Conservation (phyloP, 2,888 invertebrate species). For the Clusia tigrina region DNA sequence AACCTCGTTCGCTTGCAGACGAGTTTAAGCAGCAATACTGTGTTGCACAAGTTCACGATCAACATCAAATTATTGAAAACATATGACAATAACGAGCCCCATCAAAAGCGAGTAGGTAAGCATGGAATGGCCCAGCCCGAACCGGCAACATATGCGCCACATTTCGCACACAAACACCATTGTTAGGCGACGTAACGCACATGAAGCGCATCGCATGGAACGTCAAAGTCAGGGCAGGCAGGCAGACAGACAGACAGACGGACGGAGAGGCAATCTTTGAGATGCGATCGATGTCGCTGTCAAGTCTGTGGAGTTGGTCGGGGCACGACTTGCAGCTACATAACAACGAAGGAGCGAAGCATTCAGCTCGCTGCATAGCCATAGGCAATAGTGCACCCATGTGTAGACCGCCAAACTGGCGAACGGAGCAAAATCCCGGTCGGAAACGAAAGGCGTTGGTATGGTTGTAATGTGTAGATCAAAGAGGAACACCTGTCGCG, state of each 20-base stretch:
- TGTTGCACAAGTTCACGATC: conserved; percentile 37
- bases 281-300: conserved; percentile 26
- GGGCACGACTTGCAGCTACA: background rate
- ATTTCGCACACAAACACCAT: background rate
- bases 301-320: conserved; percentile 18
- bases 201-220: too few species aligned
- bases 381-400: too few species aligned
- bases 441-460: too few species aligned
- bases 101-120: background rate
- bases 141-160: too few species aligned
- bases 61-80: conserved; percentile 34
- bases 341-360: background rate
- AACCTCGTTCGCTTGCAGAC: too few species aligned
- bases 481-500: too few species aligned
- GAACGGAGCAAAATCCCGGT: too few species aligned
- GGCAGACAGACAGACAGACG: conserved; percentile 12
- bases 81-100: conserved; percentile 26
- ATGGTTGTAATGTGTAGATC: too few species aligned
- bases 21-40: too few species aligned
- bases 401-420: too few species aligned
- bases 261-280: conserved; percentile 1
- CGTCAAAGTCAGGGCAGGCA: background rate
- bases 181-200: background rate
- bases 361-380: background rate
- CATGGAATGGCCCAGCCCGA: too few species aligned